Conservation (phyloP, 1,140 invertebrate species). For the Ridgeia piscesae region DNA sequence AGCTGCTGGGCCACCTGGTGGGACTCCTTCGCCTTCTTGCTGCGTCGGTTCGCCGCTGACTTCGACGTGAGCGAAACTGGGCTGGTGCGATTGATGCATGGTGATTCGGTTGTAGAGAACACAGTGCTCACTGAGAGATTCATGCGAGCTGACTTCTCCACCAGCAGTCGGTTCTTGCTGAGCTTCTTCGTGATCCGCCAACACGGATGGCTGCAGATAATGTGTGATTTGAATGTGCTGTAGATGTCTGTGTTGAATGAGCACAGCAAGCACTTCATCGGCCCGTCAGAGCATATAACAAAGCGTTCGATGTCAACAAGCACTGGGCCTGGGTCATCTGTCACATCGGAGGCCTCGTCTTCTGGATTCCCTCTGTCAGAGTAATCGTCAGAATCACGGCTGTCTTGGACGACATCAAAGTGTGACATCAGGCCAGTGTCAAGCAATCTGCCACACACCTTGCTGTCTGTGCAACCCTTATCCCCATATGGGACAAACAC, state of each 20-base stretch:
- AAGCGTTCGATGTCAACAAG: slow-evolving; percentile 9
- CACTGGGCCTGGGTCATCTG: neutral
- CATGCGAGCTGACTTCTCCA: slow-evolving; percentile 13
- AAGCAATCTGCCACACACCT: neutral
- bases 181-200: slow-evolving; percentile 22
- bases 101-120: neutral
- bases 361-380: neutral
- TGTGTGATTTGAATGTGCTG: slow-evolving; percentile 20
- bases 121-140: neutral
- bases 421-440: neutral
- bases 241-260: slow-evolving; percentile 12
- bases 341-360: neutral
- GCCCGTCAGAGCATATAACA: slow-evolving; percentile 20
- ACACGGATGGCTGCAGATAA: slow-evolving; percentile 23
- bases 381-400: neutral
- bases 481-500: neutral
- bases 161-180: slow-evolving; percentile 20
- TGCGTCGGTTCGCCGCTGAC: neutral
- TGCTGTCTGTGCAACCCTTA: neutral
- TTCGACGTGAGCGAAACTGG: neutral
- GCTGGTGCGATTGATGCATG: neutral
- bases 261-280: slow-evolving; percentile 16
- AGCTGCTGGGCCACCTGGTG: neutral
- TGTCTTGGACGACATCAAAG: neutral
- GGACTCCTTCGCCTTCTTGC: neutral